Evolutionary conservation across 2,797 vertebrate species (phyloP).

Genomic region (Zonotrichia albicollis): DNA sequence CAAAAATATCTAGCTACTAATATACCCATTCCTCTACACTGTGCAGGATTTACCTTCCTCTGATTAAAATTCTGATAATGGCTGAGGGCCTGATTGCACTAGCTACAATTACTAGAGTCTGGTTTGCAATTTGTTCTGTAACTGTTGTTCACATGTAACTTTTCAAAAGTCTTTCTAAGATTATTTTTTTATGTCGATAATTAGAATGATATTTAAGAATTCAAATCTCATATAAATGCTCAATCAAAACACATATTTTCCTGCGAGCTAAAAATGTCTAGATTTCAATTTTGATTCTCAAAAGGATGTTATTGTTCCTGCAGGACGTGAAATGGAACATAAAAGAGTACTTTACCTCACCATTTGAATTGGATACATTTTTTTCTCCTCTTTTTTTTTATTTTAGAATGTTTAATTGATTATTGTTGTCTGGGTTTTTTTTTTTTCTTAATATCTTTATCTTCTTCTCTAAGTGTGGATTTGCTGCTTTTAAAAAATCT

Average conservation of each 20-base stretch:
- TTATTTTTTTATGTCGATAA: slow-evolving; percentile 38
- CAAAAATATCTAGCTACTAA: not conserved
- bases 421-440: slow-evolving; percentile 33
- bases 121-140: slow-evolving; percentile 71
- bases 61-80: slow-evolving; percentile 20
- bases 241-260: slow-evolving; percentile 70
- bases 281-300: slow-evolving; percentile 71
- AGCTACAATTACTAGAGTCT: slow-evolving; percentile 33
- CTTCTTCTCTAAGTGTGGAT: slow-evolving; percentile 23
- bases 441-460: slow-evolving; percentile 5
- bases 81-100: slow-evolving; percentile 45
- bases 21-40: not conserved
- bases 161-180: slow-evolving; percentile 47
- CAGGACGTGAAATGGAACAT: slow-evolving; percentile 39
- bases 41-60: not conserved
- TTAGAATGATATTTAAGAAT: slow-evolving; percentile 66
- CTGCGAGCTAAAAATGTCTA: slow-evolving; percentile 69
- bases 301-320: slow-evolving; percentile 72
- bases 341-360: slow-evolving; percentile 46
- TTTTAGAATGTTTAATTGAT: slow-evolving; percentile 69
- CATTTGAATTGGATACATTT: not conserved
- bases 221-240: slow-evolving; percentile 61
- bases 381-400: not conserved
- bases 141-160: slow-evolving; percentile 47
- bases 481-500: slow-evolving; percentile 57